These are phyloP conservation scores for Strigamia crassipes DNA, from an alignment of 2,888 invertebrate genomes.

Conservation along the genomic window DNA sequence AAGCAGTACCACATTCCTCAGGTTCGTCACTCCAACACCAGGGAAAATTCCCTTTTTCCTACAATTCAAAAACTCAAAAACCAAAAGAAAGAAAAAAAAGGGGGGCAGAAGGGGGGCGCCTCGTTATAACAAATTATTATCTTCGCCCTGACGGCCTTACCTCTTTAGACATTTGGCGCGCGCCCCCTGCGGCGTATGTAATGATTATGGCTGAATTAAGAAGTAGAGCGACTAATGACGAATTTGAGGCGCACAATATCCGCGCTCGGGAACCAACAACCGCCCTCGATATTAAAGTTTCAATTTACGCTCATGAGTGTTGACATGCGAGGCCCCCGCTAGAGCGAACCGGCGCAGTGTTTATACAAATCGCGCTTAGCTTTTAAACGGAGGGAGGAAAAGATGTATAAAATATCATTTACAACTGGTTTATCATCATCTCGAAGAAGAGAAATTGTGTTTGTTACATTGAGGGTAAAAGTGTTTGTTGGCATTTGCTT, in stretches of 20 bases:
- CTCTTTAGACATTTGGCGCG: slow-evolving; percentile 42
- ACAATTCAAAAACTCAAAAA: background rate
- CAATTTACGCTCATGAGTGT: slow-evolving; percentile 42
- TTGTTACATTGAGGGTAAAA: background rate
- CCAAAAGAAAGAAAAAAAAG: background rate
- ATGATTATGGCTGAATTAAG: slow-evolving; percentile 42
- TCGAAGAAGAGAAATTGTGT: background rate
- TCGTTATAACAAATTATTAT: slow-evolving; percentile 40
- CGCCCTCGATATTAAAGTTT: slow-evolving; percentile 42
- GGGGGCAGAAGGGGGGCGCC: background rate
- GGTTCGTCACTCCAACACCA: slow-evolving; percentile 25
- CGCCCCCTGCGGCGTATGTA: slow-evolving; percentile 35
- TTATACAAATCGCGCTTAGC: background rate
- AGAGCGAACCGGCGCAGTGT: background rate
- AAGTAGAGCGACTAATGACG: slow-evolving; percentile 42
- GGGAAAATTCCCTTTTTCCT: background rate
- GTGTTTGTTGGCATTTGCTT: slow-evolving; percentile 12
- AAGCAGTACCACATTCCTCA: background rate
- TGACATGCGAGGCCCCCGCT: background rate
- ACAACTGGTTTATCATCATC: background rate
- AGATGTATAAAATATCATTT: background rate
- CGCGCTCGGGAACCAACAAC: slow-evolving; percentile 40
- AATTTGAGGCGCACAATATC: slow-evolving; percentile 42
- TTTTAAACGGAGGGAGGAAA: background rate
- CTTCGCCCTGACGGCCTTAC: slow-evolving; percentile 37